Conservation (phyloP, 2,888 invertebrate species). For the Molorchus minor region DNA sequence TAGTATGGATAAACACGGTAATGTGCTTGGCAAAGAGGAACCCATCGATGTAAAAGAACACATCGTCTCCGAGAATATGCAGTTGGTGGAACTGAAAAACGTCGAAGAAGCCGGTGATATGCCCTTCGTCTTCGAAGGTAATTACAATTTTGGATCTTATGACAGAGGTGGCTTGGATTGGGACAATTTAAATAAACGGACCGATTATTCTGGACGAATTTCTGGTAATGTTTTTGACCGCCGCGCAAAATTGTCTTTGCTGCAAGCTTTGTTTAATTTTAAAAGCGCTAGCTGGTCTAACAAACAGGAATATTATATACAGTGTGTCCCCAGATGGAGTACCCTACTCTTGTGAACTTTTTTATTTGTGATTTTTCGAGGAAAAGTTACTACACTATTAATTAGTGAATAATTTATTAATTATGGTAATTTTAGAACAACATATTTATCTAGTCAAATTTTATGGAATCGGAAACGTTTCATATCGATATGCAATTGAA, state of each 20-base stretch:
- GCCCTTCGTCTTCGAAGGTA: slow-evolving; percentile 44
- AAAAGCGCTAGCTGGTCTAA: too few relatives aligned
- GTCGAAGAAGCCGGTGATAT: slow-evolving; percentile 22
- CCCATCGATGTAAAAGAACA: slow-evolving; percentile 6
- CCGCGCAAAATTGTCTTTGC: slow-evolving; percentile 5
- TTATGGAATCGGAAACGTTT: too few relatives aligned
- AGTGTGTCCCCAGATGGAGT: too few relatives aligned
- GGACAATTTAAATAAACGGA: slow-evolving; percentile 35
- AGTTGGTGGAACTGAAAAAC: slow-evolving; percentile 16
- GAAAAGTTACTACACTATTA: too few relatives aligned
- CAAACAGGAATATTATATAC: too few relatives aligned
- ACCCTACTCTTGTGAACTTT: too few relatives aligned
- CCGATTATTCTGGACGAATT: slow-evolving; percentile 33
- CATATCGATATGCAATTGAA: too few relatives aligned
- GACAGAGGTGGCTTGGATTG: slow-evolving; percentile 38
- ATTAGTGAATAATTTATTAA: too few relatives aligned
- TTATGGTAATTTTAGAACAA: too few relatives aligned
- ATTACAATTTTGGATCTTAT: slow-evolving; percentile 42
- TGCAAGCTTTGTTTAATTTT: slow-evolving; percentile 6
- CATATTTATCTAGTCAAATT: too few relatives aligned
- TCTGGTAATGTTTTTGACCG: slow-evolving; percentile 26
- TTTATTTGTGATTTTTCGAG: too few relatives aligned
- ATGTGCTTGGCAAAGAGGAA: background rate
- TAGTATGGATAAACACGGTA: background rate
- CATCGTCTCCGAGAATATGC: slow-evolving; percentile 1